Base-by-base conservation (phyloP, 2,797 vertebrate genomes). In the Tokudaia tokunoshimensis region DNA sequence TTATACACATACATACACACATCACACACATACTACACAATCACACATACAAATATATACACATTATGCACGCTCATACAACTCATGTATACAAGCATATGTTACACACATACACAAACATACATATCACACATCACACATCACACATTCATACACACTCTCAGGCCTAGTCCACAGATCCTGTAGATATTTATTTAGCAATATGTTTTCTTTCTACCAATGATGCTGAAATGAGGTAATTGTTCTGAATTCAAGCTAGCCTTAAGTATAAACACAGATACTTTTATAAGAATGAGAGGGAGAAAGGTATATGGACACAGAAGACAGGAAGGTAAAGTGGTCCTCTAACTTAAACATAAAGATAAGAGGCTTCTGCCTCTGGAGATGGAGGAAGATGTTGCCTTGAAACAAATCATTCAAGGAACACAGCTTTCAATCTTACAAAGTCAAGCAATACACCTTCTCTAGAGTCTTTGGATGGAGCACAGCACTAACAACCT, bases 401-500 rank as follows among this genome's bases (percentile, higher is more conserved):
- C 13, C n/a, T 4, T 29, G 31, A 63, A 12, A 5, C 24, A 81
- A 85, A 29, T 34, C 59, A 22, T 37, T 1, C 10, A 34, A 26
- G 61, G 17, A 55, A 34, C 34, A 0, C 9, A 24, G 44, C 2
- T 59, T 20, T 20, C 3, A 85, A 34, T 20, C 31, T 52, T 29
- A 10, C 1, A 31, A 50, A 17, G 2, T 1, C 2, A 41, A 29
- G 29, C 34, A 65, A n/a, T 4, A 4, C 4, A 5, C 65, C 67
- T 9, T 37, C 41, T 31, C 57, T 55, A 3, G 17, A 7, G 9
- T 9, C 12, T 4, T 13, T n/a, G 26, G 24, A 47, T 1, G 1
- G 7, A n/a, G 0, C 10, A 17, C 6, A n/a, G 41, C 4, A 2
- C 26, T 61, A 6, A 0, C 50, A 15, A 26, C 5, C 2, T 59